These are phyloP conservation scores for Sesia apiformis DNA, from an alignment of 2,888 invertebrate genomes.

Conservation along the genomic window DNA sequence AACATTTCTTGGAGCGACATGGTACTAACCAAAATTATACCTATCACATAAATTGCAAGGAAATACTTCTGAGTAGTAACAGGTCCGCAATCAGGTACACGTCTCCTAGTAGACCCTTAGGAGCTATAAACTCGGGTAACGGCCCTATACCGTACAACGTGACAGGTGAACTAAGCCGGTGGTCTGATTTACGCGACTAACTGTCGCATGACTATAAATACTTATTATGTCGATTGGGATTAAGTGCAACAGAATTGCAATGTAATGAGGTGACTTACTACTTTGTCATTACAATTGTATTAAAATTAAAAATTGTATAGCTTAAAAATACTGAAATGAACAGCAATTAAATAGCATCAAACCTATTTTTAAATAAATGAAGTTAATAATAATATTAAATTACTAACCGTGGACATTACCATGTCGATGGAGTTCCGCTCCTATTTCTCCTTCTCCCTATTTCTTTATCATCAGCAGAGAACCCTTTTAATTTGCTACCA, in stretches of 20 bases:
- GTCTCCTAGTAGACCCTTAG: background rate
- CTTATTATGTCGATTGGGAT: background rate
- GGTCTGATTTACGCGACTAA: slow-evolving; percentile 7
- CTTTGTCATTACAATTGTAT: too few species aligned
- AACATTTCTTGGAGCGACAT: too few species aligned
- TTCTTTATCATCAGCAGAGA: too few species aligned
- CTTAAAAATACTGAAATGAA: too few species aligned
- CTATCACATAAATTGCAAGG: background rate
- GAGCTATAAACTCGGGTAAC: slow-evolving; percentile 3
- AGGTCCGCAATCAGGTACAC: background rate
- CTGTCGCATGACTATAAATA: slow-evolving; percentile 1
- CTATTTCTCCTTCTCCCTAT: too few species aligned
- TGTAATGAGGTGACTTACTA: background rate
- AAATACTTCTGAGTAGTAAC: background rate
- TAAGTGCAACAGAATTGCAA: background rate
- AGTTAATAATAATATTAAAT: too few species aligned
- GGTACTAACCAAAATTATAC: too few species aligned
- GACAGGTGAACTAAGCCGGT: background rate
- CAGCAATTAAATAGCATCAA: too few species aligned
- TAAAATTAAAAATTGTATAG: background rate
- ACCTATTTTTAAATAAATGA: too few species aligned
- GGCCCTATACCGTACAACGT: background rate
- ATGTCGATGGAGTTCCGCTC: too few species aligned
- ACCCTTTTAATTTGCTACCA: too few species aligned
- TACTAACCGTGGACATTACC: too few species aligned